Conservation (phyloP, 2,888 invertebrate genomes). For the Ennomos quercinarius region DNA sequence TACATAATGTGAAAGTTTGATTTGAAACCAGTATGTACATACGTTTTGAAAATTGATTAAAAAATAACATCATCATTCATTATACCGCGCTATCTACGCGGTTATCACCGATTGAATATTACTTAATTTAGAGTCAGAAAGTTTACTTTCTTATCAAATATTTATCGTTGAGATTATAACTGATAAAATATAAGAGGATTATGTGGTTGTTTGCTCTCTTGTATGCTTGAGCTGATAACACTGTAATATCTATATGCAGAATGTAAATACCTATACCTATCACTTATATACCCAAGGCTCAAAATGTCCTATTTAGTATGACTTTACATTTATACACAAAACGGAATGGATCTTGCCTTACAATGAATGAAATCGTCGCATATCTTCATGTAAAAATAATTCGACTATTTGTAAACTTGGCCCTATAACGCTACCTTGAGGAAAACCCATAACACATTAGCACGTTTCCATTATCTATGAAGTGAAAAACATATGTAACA, state of each 20-base stretch:
- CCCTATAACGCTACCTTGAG: conserved; percentile 5
- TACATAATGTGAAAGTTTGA: too few relatives aligned
- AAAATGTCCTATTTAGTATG: too few relatives aligned
- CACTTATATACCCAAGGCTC: too few relatives aligned
- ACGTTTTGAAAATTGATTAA: too few relatives aligned
- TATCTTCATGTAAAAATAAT: too few relatives aligned
- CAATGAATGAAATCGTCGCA: too few relatives aligned
- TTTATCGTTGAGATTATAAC: conserved; percentile 19
- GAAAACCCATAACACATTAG: conserved; percentile 1
- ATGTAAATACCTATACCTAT: conserved; percentile 3
- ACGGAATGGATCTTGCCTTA: too few relatives aligned
- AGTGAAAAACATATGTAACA: neutral
- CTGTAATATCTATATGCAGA: neutral
- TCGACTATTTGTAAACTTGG: neutral
- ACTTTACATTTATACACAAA: too few relatives aligned
- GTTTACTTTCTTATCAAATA: conserved; percentile 6
- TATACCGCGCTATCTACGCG: neutral
- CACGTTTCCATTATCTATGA: neutral
- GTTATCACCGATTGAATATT: conserved; percentile 24
- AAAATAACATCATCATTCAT: too few relatives aligned
- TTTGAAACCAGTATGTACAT: too few relatives aligned
- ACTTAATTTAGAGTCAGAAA: conserved; percentile 11
- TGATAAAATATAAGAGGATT: conserved; percentile 28
- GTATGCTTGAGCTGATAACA: conserved; percentile 12
- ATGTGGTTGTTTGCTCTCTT: conserved; percentile 23